Conservation (phyloP, 2,113 vertebrate species). For the Rafetus swinhoei region DNA sequence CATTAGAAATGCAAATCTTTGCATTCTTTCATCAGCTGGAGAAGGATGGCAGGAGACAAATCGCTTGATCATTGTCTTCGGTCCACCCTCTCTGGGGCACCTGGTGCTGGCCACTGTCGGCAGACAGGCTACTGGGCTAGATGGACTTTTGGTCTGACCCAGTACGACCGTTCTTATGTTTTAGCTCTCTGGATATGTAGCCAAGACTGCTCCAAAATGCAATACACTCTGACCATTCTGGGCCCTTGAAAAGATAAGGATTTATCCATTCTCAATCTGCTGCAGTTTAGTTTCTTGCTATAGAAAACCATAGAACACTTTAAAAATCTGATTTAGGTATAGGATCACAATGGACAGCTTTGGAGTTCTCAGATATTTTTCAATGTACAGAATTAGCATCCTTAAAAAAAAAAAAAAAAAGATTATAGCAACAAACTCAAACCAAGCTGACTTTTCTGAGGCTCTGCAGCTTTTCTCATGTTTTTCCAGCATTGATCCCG, state of each 20-base stretch:
- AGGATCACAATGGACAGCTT: background rate
- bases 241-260: background rate
- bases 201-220: background rate
- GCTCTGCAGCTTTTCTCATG: background rate
- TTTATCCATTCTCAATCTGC: background rate
- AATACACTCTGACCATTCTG: background rate
- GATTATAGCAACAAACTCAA: background rate
- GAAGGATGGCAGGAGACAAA: no score
- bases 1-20: background rate
- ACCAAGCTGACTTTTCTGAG: background rate
- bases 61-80: no score
- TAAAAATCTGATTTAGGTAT: background rate
- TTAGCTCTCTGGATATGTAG: rapidly evolving
- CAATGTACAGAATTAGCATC: background rate
- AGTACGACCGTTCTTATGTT: no score
- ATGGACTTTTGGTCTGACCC: no score
- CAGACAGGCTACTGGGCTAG: no score
- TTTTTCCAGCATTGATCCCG: background rate
- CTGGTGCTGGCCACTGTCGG: no score
- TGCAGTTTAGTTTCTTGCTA: background rate
- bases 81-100: no score
- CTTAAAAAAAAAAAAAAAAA: background rate
- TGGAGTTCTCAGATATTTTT: background rate
- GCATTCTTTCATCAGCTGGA: background rate
- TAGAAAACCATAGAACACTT: background rate